Conservation (phyloP, 2,888 invertebrate genomes). For the Torymus texanus region DNA sequence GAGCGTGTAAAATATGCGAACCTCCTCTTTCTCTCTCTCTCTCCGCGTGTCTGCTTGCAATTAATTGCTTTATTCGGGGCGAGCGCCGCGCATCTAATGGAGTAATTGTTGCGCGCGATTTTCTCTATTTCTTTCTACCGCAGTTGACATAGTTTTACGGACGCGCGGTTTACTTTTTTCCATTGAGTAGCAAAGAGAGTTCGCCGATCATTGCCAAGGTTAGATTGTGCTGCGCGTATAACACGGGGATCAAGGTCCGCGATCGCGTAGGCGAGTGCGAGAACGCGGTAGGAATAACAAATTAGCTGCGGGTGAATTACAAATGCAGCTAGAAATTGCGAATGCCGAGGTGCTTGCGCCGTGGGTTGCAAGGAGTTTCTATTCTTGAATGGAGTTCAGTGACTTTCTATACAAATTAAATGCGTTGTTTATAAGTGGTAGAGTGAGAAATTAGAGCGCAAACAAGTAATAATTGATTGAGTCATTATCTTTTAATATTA, state of each 20-base stretch:
- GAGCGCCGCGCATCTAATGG: conserved; percentile 26
- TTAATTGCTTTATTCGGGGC: conserved; percentile 49
- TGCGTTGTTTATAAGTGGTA: too few relatives aligned
- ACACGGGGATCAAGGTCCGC: too few relatives aligned
- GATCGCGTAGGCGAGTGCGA: neutral
- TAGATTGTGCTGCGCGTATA: neutral
- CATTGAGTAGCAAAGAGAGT: too few relatives aligned
- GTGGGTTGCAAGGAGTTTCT: too few relatives aligned
- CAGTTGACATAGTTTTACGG: conserved; percentile 38
- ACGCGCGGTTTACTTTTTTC: conserved; percentile 36
- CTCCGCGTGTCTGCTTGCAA: neutral
- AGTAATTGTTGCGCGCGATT: conserved; percentile 41
- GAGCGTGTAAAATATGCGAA: conserved; percentile 12
- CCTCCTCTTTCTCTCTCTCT: neutral
- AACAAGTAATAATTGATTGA: too few relatives aligned
- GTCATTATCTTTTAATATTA: too few relatives aligned
- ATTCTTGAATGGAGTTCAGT: too few relatives aligned
- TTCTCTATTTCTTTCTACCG: conserved; percentile 4
- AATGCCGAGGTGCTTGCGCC: neutral
- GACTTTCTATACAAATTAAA: too few relatives aligned
- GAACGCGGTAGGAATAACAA: neutral
- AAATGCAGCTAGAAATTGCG: neutral
- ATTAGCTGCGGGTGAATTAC: too few relatives aligned
- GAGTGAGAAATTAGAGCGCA: too few relatives aligned
- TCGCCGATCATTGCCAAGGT: conserved; percentile 40